These are phyloP conservation scores for Antidorcas marsupialis DNA, from an alignment of 2,113 vertebrate species.

Conservation along the genomic window DNA sequence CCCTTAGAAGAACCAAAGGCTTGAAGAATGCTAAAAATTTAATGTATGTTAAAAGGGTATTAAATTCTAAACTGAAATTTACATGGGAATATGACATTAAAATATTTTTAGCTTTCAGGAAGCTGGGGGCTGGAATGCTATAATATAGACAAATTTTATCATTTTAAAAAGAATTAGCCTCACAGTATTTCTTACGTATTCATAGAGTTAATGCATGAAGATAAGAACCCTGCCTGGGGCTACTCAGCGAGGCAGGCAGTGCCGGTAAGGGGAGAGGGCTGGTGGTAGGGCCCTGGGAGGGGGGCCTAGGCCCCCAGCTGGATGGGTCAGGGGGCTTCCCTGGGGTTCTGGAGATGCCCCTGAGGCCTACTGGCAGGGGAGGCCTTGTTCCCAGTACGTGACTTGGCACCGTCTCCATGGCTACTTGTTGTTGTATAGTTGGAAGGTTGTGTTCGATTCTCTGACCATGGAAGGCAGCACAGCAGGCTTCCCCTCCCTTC, in stretches of 20 bases:
- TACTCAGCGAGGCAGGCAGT: constrained; percentile 65
- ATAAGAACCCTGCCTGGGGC: constrained; percentile 75
- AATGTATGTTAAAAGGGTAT: constrained; percentile 71
- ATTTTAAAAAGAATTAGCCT: constrained; percentile 68
- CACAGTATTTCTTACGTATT: constrained; percentile 64
- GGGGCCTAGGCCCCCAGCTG: neutral
- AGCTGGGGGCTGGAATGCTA: constrained; percentile 59
- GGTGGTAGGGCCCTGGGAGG: neutral
- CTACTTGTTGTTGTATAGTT: neutral
- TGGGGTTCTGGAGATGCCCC: neutral
- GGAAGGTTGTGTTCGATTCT: neutral
- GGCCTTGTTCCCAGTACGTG: neutral
- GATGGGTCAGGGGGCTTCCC: neutral
- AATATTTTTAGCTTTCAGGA: constrained; percentile 68
- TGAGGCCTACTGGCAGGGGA: neutral
- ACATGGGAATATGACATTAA: constrained; percentile 61
- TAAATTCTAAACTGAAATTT: constrained; percentile 68
- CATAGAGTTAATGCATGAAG: constrained; percentile 69
- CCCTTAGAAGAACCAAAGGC: constrained; percentile 42
- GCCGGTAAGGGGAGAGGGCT: rapidly evolving
- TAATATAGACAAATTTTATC: constrained; percentile 63
- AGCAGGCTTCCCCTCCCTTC: neutral
- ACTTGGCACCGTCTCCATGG: neutral
- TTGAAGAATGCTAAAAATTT: constrained; percentile 65
- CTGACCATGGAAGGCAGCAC: neutral